Conservation (phyloP, 2,113 vertebrate species). For the Cairina moschata region DNA sequence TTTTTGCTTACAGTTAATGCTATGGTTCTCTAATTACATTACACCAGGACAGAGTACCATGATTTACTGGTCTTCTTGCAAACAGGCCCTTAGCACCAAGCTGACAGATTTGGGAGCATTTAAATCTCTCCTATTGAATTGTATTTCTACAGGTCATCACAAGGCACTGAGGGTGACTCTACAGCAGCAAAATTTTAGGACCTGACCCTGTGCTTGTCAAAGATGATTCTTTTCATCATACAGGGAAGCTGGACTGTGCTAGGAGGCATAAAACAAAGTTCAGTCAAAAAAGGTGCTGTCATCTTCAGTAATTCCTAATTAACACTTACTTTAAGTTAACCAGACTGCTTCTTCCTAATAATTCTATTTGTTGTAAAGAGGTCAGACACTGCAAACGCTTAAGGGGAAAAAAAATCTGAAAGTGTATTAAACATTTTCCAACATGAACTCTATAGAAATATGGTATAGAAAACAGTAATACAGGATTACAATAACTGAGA, state of each 20-base stretch:
- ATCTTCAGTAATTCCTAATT: background rate
- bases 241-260: background rate
- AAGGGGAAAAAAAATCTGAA: background rate
- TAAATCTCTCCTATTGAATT: background rate
- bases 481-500: background rate
- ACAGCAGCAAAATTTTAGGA: background rate
- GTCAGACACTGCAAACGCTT: background rate
- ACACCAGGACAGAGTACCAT: too few species aligned
- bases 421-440: background rate
- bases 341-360: background rate
- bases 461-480: background rate
- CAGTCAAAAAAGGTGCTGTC: background rate
- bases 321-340: background rate
- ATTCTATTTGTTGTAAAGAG: background rate
- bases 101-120: accelerated
- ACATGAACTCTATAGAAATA: background rate
- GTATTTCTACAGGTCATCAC: background rate
- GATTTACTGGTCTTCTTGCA: background rate
- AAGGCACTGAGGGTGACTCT: background rate
- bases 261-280: background rate
- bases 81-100: background rate
- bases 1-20: background rate
- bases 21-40: background rate
- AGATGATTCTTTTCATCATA: background rate
- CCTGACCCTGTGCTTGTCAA: background rate